These are phyloP conservation scores for Rhagonycha lutea DNA, from an alignment of 2,888 invertebrate species.

Conservation along the genomic window DNA sequence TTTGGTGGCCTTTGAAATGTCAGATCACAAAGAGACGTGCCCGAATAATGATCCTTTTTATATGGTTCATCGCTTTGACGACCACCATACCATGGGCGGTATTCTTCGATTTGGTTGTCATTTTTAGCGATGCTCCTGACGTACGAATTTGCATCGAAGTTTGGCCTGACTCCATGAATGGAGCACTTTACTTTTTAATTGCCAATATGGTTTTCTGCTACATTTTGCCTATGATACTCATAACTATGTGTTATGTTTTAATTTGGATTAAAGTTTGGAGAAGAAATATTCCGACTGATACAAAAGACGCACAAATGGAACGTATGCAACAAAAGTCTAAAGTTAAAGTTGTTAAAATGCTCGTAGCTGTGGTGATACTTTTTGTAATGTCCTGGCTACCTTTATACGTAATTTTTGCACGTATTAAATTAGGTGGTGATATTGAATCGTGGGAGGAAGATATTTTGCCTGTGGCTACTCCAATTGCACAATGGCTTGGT, in stretches of 20 bases:
- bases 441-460: slow-evolving; percentile 80
- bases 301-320: slow-evolving; percentile 89
- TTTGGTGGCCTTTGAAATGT: slow-evolving; percentile 91
- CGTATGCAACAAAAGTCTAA: slow-evolving; percentile 93
- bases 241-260: slow-evolving; percentile 88
- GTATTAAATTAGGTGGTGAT: slow-evolving; percentile 81
- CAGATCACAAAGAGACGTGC: slow-evolving; percentile 90
- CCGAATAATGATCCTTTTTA: slow-evolving; percentile 83
- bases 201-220: slow-evolving; percentile 90
- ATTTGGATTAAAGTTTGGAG: slow-evolving; percentile 87
- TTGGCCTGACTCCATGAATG: slow-evolving; percentile 84
- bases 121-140: slow-evolving; percentile 75
- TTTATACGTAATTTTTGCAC: slow-evolving; percentile 84
- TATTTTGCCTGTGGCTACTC: slow-evolving; percentile 78
- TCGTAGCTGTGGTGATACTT: slow-evolving; percentile 89
- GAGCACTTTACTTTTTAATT: slow-evolving; percentile 83
- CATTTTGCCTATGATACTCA: slow-evolving; percentile 86
- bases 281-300: slow-evolving; percentile 86
- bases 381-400: slow-evolving; percentile 94
- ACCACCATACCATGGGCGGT: slow-evolving; percentile 90
- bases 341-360: slow-evolving; percentile 93
- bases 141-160: slow-evolving; percentile 78
- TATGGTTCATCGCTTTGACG: slow-evolving; percentile 85
- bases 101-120: slow-evolving; percentile 80
- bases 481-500: slow-evolving; percentile 90